Conservation (phyloP, 2,113 vertebrate species). For the Athene noctua region DNA sequence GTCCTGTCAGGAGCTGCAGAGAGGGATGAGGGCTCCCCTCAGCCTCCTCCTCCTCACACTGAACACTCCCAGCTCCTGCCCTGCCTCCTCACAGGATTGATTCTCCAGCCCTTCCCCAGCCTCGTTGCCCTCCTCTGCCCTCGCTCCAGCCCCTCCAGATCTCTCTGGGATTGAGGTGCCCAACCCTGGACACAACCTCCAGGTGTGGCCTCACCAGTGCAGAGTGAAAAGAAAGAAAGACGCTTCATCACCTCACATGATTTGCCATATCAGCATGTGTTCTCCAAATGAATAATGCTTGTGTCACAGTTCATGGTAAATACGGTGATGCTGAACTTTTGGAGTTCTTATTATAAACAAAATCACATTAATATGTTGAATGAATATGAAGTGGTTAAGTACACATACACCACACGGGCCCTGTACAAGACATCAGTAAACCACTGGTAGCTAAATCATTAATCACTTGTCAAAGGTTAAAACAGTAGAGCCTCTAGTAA, state of each 20-base stretch:
- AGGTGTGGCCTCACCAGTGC: too few species aligned
- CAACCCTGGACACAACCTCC: too few species aligned
- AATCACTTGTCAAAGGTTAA: conserved; percentile 13
- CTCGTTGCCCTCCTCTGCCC: too few species aligned
- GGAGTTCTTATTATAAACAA: background rate
- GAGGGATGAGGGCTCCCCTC: too few species aligned
- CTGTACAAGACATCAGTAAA: background rate
- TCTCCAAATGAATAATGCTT: background rate
- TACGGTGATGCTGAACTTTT: background rate
- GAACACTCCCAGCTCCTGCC: too few species aligned
- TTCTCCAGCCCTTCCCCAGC: too few species aligned
- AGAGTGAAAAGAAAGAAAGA: background rate
- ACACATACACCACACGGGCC: background rate
- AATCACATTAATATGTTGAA: background rate
- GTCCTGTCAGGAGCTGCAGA: too few species aligned
- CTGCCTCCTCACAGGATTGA: too few species aligned
- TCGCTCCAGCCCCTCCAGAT: too few species aligned
- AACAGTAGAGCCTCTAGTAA: background rate
- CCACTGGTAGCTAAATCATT: background rate
- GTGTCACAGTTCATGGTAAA: background rate
- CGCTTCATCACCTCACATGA: accelerated
- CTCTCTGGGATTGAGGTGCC: too few species aligned
- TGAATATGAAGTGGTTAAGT: background rate
- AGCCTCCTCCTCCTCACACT: too few species aligned
- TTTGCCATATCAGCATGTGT: background rate